Percentiles rank a stretch among this genome's conserved stretches.
Conservation (phyloP, 2,113 vertebrate species). For the Sinocyclocheilus rhinocerous region DNA sequence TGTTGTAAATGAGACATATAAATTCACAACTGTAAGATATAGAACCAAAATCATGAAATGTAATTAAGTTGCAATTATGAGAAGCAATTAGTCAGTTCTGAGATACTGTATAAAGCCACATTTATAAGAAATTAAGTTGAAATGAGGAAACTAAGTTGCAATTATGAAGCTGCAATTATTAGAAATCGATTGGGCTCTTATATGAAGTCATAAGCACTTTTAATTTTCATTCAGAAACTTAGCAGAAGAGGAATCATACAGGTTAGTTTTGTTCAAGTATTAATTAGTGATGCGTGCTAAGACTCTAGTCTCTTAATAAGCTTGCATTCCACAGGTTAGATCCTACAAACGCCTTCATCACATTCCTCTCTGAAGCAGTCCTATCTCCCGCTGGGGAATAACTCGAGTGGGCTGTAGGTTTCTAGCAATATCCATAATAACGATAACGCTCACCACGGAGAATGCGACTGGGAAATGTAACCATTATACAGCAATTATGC, state of each 20-base stretch:
- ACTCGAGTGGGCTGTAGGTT: background rate
- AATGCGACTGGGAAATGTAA: constrained; percentile 26
- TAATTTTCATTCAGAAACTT: background rate
- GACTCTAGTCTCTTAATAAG: background rate
- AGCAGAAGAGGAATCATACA: background rate
- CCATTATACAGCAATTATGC: constrained; percentile 29
- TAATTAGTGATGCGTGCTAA: background rate
- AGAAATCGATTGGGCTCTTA: background rate
- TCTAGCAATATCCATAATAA: constrained; percentile 3
- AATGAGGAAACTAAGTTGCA: background rate
- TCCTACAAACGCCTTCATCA: background rate
- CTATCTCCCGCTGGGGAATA: background rate
- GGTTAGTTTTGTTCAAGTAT: background rate
- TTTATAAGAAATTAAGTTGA: background rate
- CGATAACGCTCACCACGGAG: background rate
- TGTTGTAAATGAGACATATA: background rate
- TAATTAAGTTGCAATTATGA: background rate
- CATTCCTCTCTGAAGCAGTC: constrained; percentile 18
- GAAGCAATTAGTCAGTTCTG: background rate
- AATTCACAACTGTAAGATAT: background rate
- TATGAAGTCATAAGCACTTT: background rate
- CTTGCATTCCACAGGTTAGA: constrained; percentile 32
- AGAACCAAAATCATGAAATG: too few species aligned
- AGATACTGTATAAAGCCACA: background rate
- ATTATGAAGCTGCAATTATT: background rate